Base-by-base conservation (phyloP, 2,797 vertebrate species). In the Enteromius mattozi region DNA sequence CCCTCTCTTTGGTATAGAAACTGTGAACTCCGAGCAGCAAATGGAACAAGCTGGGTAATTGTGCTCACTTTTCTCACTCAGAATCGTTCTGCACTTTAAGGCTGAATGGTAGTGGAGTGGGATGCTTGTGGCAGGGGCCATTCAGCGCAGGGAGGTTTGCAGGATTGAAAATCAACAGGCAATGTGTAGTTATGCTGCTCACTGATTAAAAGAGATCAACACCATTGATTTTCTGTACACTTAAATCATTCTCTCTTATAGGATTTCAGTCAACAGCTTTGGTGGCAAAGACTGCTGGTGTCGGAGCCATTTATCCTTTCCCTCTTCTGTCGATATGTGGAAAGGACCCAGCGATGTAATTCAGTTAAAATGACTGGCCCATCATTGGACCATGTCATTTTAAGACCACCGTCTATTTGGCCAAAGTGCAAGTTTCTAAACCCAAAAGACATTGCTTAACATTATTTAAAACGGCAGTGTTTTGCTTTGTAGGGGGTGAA, bases 151-250 rank as follows among this genome's bases (percentile, higher is more conserved):
- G 82, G 84, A 71, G 63, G 56, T 30, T 68, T 86, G 47, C 68
- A 87, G 81, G 84, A 91, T 6, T 85, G 86, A 78, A 88, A 86
- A 90, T 78, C 88, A 89, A 84, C 85, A 86, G 80, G 84, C 76
- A 69, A 72, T 80, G 56, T 83, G 17, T 83, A 91, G 63, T 87
- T 89, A 89, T 85, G 82, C 78, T 59, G 54, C 49, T 33, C 13
- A 35, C 49, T 47, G 78, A 88, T 89, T 89, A 90, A 87, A 88
- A 89, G 74, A 59, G 76, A 78, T 82, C 81, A 72, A 87, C 84
- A 78, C 9, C 8, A 85, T 89, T 88, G 87, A 90, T 87, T 86
- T 89, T 56, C 78, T 83, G 83, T 87, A 76, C 63, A 86, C 69
- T 69, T 88, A 77, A 76, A 88, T 85, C 65, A 49, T 70, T 78